phyloP scores from a whole-genome alignment of 1,140 invertebrate genomes.

The Diplogasteroides magnus region DNA sequence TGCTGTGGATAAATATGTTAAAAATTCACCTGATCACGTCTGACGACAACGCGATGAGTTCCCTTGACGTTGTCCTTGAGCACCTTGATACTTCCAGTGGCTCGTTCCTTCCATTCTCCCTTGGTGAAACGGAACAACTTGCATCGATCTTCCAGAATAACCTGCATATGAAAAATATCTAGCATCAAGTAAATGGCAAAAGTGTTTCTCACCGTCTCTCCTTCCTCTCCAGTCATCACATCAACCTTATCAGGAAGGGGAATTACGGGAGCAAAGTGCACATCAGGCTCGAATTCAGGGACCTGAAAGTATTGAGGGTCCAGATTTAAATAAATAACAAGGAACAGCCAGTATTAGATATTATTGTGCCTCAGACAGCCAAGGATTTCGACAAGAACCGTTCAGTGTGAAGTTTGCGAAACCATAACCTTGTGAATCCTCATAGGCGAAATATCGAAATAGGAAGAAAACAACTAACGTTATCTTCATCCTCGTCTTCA shows the following conservation, averaged over 20 bases:
- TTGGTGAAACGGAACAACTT: conserved; percentile 45
- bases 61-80: conserved; percentile 18
- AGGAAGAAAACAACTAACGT: background rate
- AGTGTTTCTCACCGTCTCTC: conserved; percentile 34
- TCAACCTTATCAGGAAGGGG: conserved; percentile 57
- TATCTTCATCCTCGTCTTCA: background rate
- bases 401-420: too few relatives aligned
- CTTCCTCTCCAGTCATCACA: conserved; percentile 49
- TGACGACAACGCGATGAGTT: conserved; percentile 16
- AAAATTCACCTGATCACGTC: conserved; percentile 23
- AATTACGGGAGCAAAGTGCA: conserved; percentile 59
- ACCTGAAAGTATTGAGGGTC: conserved; percentile 5
- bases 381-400: too few relatives aligned
- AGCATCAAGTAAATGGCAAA: background rate
- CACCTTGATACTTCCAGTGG: conserved; percentile 58
- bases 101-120: conserved; percentile 60
- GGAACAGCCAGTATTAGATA: too few relatives aligned
- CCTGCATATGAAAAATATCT: conserved; percentile 24
- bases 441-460: background rate
- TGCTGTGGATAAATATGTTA: background rate
- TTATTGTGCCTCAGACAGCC: too few relatives aligned
- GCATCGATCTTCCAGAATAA: conserved; percentile 37
- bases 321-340: too few relatives aligned
- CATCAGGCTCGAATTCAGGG: conserved; percentile 56
- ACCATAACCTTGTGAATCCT: background rate